Conservation (phyloP, 2,113 vertebrate species). For the Typhlomys cinereus region DNA sequence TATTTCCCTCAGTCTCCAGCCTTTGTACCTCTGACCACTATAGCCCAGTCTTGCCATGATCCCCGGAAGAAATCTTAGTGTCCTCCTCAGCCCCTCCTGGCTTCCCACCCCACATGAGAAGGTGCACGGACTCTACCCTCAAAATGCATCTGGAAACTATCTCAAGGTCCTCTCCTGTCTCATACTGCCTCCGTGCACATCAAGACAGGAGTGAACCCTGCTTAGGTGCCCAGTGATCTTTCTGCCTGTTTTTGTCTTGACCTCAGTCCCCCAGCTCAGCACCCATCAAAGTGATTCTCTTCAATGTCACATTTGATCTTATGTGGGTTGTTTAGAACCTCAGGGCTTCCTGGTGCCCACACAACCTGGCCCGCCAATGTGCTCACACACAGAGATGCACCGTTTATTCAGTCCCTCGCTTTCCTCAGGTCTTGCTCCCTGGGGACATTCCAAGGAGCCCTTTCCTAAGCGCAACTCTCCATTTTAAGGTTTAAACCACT, state of each 20-base stretch:
- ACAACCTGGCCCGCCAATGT: neutral
- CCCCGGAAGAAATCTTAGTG: neutral
- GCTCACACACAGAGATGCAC: accelerated
- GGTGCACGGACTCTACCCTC: neutral
- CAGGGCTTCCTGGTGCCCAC: neutral
- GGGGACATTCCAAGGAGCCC: neutral
- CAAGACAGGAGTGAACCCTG: too few species aligned
- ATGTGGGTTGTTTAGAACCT: neutral
- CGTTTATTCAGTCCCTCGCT: neutral
- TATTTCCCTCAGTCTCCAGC: too few species aligned
- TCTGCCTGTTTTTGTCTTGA: too few species aligned
- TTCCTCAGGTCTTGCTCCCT: neutral
- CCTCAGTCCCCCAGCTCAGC: neutral
- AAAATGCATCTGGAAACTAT: neutral
- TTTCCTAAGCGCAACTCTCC: neutral
- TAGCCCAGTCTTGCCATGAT: neutral
- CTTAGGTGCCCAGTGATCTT: neutral
- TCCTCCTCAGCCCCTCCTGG: neutral
- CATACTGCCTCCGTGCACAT: accelerated
- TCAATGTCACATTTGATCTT: neutral
- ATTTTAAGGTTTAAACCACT: neutral
- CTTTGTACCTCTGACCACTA: neutral
- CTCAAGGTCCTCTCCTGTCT: neutral
- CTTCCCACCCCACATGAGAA: neutral
- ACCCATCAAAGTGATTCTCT: neutral